A percentile compares a stretch with the other conserved stretches of the same genome.
Evolutionary conservation across 2,113 vertebrate genomes (phyloP).

Genomic region (Oceanites oceanicus): DNA sequence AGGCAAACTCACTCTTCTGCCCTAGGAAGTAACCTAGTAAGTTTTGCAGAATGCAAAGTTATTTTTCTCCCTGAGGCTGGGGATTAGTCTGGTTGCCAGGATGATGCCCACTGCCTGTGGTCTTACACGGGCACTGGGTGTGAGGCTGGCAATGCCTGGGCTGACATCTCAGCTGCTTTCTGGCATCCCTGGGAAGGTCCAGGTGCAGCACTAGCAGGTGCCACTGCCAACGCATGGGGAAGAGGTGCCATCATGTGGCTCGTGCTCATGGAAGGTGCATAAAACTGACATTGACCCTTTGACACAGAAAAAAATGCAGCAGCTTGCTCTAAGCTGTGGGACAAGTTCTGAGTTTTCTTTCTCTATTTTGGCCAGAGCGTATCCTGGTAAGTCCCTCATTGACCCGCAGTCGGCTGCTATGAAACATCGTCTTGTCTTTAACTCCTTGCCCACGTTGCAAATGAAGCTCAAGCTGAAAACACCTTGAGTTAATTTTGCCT

Average conservation of each 20-base stretch:
- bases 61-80: neutral
- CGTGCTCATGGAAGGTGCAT: neutral
- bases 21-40: neutral
- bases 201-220: neutral
- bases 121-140: neutral
- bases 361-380: neutral
- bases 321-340: neutral
- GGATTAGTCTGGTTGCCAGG: neutral
- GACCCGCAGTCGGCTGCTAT: neutral
- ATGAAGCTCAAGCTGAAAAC: neutral
- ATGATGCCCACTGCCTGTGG: neutral
- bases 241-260: neutral
- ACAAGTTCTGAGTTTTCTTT: neutral
- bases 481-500: neutral
- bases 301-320: neutral
- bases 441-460: neutral
- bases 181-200: neutral
- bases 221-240: rapidly evolving
- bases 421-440: neutral
- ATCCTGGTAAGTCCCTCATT: neutral
- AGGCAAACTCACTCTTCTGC: neutral
- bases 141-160: neutral
- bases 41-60: neutral
- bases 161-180: neutral
- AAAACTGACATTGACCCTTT: neutral